Evolutionary conservation across 2,888 invertebrate species (phyloP), one percentile per base, ranked within the genome.

Genomic region (Eustalomyia histrio): DNA sequence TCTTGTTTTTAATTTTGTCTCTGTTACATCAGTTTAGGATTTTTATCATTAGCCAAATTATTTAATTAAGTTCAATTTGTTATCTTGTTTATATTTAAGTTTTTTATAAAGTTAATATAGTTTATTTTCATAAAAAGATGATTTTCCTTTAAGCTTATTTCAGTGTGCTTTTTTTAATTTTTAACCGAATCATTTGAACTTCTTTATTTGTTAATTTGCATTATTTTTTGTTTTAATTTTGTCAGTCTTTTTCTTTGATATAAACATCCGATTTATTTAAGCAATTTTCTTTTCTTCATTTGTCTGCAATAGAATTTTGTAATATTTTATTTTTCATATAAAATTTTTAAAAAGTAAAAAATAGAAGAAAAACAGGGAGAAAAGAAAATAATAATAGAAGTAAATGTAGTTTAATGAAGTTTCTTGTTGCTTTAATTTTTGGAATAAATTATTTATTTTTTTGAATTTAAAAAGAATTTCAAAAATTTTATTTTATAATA

Each of bases 211-310:
- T 61, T 68, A 35, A 21, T 73, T 80, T 83, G 82, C 76, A 35
- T n/a, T 72, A 74, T n/a, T 14, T 43, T 65, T 61, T 43, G 14
- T 33, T 63, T 29, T 67, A 78, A 55, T 79, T 82, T 63, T 71
- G 68, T 79, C 80, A 79, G 73, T 76, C 76, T 84, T 90, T 88
- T 89, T 43, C n/a, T 69, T 52, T 50, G 87, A 88, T 88, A 88
- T 86, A 89, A 88, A 88, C 86, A 86, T 89, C 90, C 89, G 87
- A 86, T 89, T 89, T 90, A 63, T 76, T 90, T 91, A 90, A 89
- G 90, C 89, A 87, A 89, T 81, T 81, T 87, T 85, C 85, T 88
- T 87, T 87, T 88, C 86, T 75, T 87, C 87, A 84, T 86, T 85
- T 80, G 85, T 87, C 89, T 90, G 90, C 84, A 89, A 87, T 83